phyloP scores from a whole-genome alignment of 1,140 invertebrate species.

The Cydia fagiglandana region DNA sequence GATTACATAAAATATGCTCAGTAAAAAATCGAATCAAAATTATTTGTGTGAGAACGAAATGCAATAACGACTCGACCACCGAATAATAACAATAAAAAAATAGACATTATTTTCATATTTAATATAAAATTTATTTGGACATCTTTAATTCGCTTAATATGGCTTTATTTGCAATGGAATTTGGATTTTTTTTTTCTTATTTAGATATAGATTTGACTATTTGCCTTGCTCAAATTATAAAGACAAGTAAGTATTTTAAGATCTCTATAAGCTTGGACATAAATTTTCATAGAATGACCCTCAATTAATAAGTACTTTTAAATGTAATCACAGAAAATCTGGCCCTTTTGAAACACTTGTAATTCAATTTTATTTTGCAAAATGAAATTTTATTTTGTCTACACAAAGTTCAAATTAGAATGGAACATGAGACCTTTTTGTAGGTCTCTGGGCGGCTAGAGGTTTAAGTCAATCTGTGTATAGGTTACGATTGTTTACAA shows the following conservation, averaged over 20 bases:
- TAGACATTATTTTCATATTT: conserved; percentile 17
- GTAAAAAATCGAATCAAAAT: no score
- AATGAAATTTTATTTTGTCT: no score
- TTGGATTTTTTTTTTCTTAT: conserved; percentile 40
- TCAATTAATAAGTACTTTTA: not conserved
- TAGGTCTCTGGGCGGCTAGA: no score
- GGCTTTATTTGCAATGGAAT: conserved; percentile 32
- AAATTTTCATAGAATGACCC: not conserved
- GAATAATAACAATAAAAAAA: conserved; percentile 24
- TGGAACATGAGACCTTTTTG: no score
- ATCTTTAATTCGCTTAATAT: conserved; percentile 26
- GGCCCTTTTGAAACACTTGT: not conserved
- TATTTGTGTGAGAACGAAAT: not conserved
- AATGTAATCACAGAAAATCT: not conserved
- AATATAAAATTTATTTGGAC: conserved; percentile 21
- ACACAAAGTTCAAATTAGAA: no score
- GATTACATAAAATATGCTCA: no score
- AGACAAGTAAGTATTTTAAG: conserved; percentile 51
- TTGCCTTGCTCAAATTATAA: conserved; percentile 56
- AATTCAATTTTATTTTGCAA: no score
- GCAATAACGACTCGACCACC: conserved; percentile 14
- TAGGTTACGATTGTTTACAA: no score
- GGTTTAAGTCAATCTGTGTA: no score
- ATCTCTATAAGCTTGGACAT: conserved; percentile 36
- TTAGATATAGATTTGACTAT: conserved; percentile 38